Evolutionary conservation across 2,888 invertebrate genomes (phyloP).

Genomic region (Herminia tarsipennalis): DNA sequence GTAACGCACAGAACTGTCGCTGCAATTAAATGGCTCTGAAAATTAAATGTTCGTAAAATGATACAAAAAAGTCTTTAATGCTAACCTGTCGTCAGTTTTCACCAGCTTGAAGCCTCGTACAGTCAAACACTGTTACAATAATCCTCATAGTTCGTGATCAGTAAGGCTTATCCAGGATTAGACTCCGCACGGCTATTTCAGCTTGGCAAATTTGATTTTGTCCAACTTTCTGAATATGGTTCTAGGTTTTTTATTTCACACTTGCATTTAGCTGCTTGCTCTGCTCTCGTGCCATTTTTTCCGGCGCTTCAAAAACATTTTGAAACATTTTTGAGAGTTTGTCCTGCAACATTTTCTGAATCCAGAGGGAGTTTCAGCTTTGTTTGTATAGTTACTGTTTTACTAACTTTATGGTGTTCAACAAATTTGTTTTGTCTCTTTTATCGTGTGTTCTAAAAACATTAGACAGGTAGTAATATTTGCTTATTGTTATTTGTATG

Average conservation of each 20-base stretch:
- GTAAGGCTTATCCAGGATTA: conserved; percentile 1
- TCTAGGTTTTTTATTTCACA: conserved; percentile 1
- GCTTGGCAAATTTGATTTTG: conserved; percentile 5
- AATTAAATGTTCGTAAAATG: not conserved
- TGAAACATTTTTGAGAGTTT: conserved; percentile 2
- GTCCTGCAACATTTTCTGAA: conserved; percentile 1
- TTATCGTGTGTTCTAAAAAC: too few species aligned
- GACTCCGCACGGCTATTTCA: conserved; percentile 4
- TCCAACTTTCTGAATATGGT: conserved; percentile 7
- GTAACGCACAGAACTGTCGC: too few species aligned
- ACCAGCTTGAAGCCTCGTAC: not conserved
- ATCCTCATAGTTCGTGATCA: conserved; percentile 8
- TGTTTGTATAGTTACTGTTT: not conserved
- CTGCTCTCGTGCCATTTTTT: conserved; percentile 3
- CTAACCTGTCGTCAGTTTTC: not conserved
- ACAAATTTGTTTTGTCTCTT: too few species aligned
- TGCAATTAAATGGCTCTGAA: too few species aligned
- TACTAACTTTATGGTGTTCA: not conserved
- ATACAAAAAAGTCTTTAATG: not conserved
- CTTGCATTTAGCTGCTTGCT: not conserved
- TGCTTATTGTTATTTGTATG: too few species aligned
- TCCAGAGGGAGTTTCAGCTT: not conserved
- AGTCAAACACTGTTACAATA: conserved; percentile 5
- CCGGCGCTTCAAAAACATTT: conserved; percentile 6
- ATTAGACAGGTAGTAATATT: too few species aligned